A percentile compares a stretch with the other conserved stretches of the same genome.
Conservation (phyloP, 2,797 vertebrate genomes). For the Chanos chanos region DNA sequence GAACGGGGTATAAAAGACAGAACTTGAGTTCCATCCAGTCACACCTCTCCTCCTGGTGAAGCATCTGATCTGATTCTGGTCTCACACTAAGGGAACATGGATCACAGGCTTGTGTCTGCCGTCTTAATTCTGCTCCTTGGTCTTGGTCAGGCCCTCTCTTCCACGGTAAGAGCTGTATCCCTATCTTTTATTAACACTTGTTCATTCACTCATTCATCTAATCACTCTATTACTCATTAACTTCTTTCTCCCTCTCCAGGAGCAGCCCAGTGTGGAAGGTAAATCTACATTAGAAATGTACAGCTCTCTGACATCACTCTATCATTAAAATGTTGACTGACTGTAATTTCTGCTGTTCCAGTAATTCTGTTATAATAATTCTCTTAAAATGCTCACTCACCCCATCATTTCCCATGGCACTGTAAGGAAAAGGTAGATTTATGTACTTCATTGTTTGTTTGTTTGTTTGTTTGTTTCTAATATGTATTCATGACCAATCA, state of each 20-base stretch:
- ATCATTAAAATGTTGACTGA: too few relatives aligned
- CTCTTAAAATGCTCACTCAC: too few relatives aligned
- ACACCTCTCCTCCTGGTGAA: constrained; percentile 1
- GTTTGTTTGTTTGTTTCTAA: not conserved
- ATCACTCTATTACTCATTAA: not conserved
- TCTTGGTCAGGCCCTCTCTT: constrained; percentile 13
- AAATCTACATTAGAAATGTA: too few relatives aligned
- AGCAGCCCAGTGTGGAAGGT: not conserved
- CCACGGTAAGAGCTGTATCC: constrained; percentile 8
- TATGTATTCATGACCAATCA: not conserved
- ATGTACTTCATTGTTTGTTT: too few relatives aligned
- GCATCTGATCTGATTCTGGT: not conserved
- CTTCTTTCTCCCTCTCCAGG: constrained; percentile 7
- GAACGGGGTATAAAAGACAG: constrained; percentile 2
- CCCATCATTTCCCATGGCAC: too few relatives aligned
- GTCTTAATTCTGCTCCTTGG: constrained; percentile 16
- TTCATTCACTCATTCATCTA: not conserved
- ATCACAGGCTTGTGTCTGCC: not conserved
- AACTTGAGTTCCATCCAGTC: not conserved
- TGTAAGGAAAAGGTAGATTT: too few relatives aligned
- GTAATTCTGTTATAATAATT: too few relatives aligned
- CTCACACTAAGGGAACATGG: constrained; percentile 15
- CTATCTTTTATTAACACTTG: not conserved
- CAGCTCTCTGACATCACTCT: too few relatives aligned
- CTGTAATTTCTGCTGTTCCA: too few relatives aligned